Evolutionary conservation across 1,140 invertebrate species (phyloP), one percentile per base, ranked within the genome.

Genomic region (Glossosoma conforme): DNA sequence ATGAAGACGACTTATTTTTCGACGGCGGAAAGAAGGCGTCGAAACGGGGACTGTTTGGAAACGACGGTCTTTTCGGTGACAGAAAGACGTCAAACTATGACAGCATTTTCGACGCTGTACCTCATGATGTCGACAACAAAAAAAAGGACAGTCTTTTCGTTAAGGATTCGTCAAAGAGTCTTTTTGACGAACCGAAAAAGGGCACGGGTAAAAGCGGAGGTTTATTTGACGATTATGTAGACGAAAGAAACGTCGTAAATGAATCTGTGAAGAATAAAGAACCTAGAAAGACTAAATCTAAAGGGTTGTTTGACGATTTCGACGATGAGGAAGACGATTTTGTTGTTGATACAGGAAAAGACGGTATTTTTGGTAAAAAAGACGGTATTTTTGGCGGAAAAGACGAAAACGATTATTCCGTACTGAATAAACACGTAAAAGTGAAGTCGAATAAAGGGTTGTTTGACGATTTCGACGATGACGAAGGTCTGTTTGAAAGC

Each of bases 1-100:
- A 52, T 24, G 52, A 66, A 10, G 61, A 61, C 13, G 66, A 68
- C 17, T 62, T 76, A 38, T 75, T 77, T 60, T 74, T 74, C 0
- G 69, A 68, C 13, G 62, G 59, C n/a, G n/a, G n/a, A n/a, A n/a
- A n/a, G n/a, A 19, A 50, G 10, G 14, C 36, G 13, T 25, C 36
- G 8, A 19, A 44, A 17, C 11, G 38, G 3, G 41, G 21, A 18
- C 21, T 25, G 17, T 57, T 28, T 19, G 21, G 41, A 42, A 14
- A 33, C 19, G 10, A 9, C 19, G 36, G 43, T 9, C 14, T 51
- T 0, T 58, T 54, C 14, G 43, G 47, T 8, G 43, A 45, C 18
- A 48, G 35, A 21, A 42, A 42, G 19, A 22, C 24, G 8, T 44
- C 50, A 9, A 54, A 49, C 25, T 43, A 42, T 14, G 54, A 46